Evolutionary conservation across 2,888 invertebrate species (phyloP).

Genomic region (Magallana nippona): DNA sequence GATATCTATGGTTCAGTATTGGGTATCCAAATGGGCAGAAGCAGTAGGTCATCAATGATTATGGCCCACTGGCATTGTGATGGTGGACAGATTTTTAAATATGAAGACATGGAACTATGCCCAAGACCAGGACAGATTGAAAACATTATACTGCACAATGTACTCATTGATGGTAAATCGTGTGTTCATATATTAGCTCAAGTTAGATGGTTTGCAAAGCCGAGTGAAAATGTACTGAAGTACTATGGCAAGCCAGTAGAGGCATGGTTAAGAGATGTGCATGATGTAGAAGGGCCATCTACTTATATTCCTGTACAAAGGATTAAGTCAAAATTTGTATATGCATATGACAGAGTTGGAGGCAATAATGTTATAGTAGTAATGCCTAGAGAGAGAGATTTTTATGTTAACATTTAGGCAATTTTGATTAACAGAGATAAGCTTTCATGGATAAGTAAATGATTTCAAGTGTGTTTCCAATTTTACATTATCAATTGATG

Average conservation of each 20-base stretch:
- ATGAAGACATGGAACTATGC: background rate
- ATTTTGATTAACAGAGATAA: no score
- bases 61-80: conserved; percentile 28
- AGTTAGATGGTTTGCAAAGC: conserved; percentile 39
- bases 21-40: conserved; percentile 34
- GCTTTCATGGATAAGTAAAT: no score
- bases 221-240: background rate
- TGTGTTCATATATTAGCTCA: conserved; percentile 44
- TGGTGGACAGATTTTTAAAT: background rate
- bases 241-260: conserved; percentile 47
- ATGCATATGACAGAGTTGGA: conserved; percentile 11
- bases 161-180: conserved; percentile 37
- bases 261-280: conserved; percentile 38
- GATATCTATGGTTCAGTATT: conserved; percentile 37
- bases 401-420: no score
- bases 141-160: conserved; percentile 38
- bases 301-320: conserved; percentile 44
- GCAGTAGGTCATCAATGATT: conserved; percentile 34
- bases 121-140: conserved; percentile 41
- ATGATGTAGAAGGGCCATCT: conserved; percentile 37
- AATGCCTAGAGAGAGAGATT: no score
- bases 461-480: no score
- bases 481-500: no score
- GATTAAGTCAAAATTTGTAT: conserved; percentile 45
- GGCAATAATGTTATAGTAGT: background rate